These are phyloP conservation scores for Orchesella flavescens DNA, from an alignment of 2,888 invertebrate genomes.

Conservation along the genomic window DNA sequence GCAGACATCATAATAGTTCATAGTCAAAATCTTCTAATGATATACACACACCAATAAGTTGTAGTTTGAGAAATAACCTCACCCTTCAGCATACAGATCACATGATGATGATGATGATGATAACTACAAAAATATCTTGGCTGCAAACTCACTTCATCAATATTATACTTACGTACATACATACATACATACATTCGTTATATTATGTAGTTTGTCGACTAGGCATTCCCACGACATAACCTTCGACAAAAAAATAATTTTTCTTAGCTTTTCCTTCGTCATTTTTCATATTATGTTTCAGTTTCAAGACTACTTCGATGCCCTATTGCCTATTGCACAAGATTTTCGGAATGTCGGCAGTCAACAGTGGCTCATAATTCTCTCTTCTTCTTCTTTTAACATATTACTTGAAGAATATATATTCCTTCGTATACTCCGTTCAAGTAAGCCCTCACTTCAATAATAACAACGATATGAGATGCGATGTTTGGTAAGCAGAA, in stretches of 20 bases:
- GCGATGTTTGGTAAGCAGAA: slow-evolving; percentile 12
- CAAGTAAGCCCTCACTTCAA: neutral
- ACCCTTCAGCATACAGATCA: too few relatives aligned
- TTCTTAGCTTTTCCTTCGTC: slow-evolving; percentile 21
- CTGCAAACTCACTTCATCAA: too few relatives aligned
- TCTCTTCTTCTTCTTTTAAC: neutral
- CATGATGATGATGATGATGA: too few relatives aligned
- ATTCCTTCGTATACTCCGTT: neutral
- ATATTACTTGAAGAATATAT: neutral
- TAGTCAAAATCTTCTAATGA: too few relatives aligned
- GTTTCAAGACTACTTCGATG: neutral
- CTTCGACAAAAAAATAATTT: slow-evolving; percentile 49
- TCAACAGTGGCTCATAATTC: neutral
- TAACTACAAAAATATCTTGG: too few relatives aligned
- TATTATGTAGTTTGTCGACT: neutral
- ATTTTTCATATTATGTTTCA: slow-evolving; percentile 6
- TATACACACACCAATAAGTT: too few relatives aligned
- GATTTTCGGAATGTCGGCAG: neutral
- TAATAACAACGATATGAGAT: slow-evolving; percentile 41
- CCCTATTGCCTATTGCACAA: too few relatives aligned
- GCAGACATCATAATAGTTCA: too few relatives aligned
- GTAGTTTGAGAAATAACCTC: too few relatives aligned
- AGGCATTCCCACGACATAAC: slow-evolving; percentile 56
- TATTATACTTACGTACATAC: too few relatives aligned
- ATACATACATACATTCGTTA: too few relatives aligned